Evolutionary conservation across 2,797 vertebrate genomes (phyloP).

Genomic region (Petrocephalus schoutedeni): DNA sequence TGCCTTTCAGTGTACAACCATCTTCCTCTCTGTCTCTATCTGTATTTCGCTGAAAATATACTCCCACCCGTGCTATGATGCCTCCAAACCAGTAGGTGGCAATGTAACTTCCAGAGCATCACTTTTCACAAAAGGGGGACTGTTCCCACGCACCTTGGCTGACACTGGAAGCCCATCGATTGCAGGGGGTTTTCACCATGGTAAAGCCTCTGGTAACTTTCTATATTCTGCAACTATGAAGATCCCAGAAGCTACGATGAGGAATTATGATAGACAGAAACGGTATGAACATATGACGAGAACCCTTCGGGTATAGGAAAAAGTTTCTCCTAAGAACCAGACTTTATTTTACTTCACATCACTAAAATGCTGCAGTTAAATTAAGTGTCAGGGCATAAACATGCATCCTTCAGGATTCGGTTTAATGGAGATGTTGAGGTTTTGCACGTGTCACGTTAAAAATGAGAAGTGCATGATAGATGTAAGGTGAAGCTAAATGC

Average conservation of each 20-base stretch:
- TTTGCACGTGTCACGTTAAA: not conserved
- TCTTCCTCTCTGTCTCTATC: not conserved
- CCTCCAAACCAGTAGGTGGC: not conserved
- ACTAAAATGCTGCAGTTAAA: not conserved
- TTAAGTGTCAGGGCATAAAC: not conserved
- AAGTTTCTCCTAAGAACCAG: not conserved
- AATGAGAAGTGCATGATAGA: not conserved
- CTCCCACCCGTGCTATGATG: not conserved
- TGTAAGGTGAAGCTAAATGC: not conserved
- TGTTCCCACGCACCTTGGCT: not conserved
- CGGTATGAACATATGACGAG: not conserved
- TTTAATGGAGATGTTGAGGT: not conserved
- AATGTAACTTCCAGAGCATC: not conserved
- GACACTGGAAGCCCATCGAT: not conserved
- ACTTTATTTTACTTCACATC: not conserved
- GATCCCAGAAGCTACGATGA: not conserved
- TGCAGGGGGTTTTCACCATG: not conserved
- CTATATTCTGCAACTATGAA: not conserved
- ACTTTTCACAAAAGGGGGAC: not conserved
- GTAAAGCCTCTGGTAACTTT: not conserved
- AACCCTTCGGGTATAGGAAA: not conserved
- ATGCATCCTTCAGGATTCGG: not conserved
- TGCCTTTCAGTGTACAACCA: not conserved
- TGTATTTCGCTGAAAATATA: not conserved
- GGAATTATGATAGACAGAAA: not conserved